phyloP scores from a whole-genome alignment of 2,888 invertebrate genomes.

The Heteropelma amictum region DNA sequence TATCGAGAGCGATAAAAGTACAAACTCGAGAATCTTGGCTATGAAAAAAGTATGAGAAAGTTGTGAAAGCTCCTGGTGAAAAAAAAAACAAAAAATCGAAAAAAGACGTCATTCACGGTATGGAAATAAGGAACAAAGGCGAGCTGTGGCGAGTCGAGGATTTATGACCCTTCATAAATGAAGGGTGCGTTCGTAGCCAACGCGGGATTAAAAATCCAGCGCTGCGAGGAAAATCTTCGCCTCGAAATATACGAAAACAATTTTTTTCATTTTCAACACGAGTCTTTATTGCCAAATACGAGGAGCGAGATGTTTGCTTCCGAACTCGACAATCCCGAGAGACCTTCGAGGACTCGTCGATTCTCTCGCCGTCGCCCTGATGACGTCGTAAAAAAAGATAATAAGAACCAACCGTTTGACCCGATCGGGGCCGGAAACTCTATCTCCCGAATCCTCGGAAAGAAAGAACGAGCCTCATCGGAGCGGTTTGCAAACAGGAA shows the following conservation, averaged over 20 bases:
- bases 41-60: no score
- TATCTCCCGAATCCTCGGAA: constrained; percentile 26
- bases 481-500: constrained; percentile 6
- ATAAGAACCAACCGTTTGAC: constrained; percentile 17
- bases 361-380: background rate
- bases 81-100: background rate
- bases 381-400: constrained; percentile 14
- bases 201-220: no score
- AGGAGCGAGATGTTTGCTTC: constrained; percentile 15
- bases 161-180: no score
- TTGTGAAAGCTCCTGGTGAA: background rate
- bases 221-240: constrained; percentile 17
- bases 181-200: no score
- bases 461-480: background rate
- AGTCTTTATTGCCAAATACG: background rate
- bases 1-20: no score
- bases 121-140: background rate
- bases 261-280: background rate
- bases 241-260: background rate
- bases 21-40: no score
- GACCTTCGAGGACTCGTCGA: background rate
- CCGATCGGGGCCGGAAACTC: constrained; percentile 20
- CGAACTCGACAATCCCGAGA: constrained; percentile 19
- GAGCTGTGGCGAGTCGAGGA: background rate
- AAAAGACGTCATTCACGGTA: background rate